Evolutionary conservation across 2,888 invertebrate species (phyloP), one percentile per base, ranked within the genome.

Genomic region (Euplagia quadripunctaria): DNA sequence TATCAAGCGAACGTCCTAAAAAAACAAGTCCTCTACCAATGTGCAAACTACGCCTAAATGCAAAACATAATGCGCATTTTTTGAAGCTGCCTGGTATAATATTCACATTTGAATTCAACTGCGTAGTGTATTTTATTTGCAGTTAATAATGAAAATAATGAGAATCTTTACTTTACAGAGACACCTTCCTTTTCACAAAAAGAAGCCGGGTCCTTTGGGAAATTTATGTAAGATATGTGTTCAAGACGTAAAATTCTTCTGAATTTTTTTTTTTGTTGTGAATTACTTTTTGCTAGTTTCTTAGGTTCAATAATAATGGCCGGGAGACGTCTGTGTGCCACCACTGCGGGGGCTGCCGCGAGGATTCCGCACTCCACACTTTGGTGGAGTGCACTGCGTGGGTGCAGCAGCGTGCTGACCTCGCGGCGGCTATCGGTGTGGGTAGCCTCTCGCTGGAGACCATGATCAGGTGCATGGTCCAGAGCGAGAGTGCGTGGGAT

Each of bases 131-230:
- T 31, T 31, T 20, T 20, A 11, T 20, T 58, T 20, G n/a, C 42
- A n/a, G 64, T 64, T 55, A 55, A 67, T 11, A 67, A 52, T 67
- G 41, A 67, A 67, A 31, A 52, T 5, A 41, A 42, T 52, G 11
- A 31, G 2, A 31, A 67, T 4, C 17, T 67, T 11, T 12, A n/a
- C 52, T 55, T 42, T 68, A 17, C 52, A 52, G n/a, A 12, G 31
- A 46, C 6, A 31, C 16, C 14, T 46, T 20, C 12, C 42, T 42
- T 68, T 55, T 17, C 17, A n/a, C 51, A 52, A 68, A 52, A 52
- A 55, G 65, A 66, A 49, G 16, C 9, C 41, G 14, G 55, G 68
- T 52, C 52, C 68, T n/a, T 68, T 68, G 52, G 68, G 68, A 52
- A 68, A 68, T 52, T 55, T 55, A 55, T 12, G 52, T 42, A 12